These are phyloP conservation scores for Gryon sp. DNA, from an alignment of 1,140 invertebrate species.

Conservation along the genomic window DNA sequence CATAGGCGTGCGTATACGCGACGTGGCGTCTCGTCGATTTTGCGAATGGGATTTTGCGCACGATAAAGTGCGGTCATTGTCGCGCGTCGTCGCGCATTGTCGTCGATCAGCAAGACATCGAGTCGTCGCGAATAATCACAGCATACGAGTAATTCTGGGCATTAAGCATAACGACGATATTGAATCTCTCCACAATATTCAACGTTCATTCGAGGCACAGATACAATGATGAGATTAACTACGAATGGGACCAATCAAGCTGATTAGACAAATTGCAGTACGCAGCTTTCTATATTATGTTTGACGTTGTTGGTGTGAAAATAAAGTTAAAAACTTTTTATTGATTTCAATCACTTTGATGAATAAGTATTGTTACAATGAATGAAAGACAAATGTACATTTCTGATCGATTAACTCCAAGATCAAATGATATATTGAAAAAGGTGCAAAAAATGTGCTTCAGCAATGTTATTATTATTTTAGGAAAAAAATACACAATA, in stretches of 20 bases:
- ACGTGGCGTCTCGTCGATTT: constrained; percentile 28
- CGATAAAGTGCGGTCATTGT: constrained; percentile 50
- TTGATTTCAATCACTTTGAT: constrained; percentile 40
- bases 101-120: constrained; percentile 48
- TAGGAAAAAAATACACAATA: no score
- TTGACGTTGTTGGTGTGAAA: constrained; percentile 35
- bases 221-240: constrained; percentile 59
- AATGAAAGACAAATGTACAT: neutral
- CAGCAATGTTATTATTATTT: no score
- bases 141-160: constrained; percentile 45
- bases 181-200: constrained; percentile 53
- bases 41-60: constrained; percentile 20
- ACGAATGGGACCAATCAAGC: constrained; percentile 63
- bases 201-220: constrained; percentile 37
- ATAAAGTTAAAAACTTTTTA: constrained; percentile 47
- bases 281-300: constrained; percentile 33
- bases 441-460: no score
- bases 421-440: no score
- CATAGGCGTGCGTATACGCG: constrained; percentile 31
- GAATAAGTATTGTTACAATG: constrained; percentile 12
- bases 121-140: constrained; percentile 56
- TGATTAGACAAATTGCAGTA: constrained; percentile 60
- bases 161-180: constrained; percentile 62
- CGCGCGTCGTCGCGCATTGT: constrained; percentile 49
- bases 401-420: no score